Evolutionary conservation across 2,113 vertebrate species (phyloP).

Genomic region (Lophius piscatorius): DNA sequence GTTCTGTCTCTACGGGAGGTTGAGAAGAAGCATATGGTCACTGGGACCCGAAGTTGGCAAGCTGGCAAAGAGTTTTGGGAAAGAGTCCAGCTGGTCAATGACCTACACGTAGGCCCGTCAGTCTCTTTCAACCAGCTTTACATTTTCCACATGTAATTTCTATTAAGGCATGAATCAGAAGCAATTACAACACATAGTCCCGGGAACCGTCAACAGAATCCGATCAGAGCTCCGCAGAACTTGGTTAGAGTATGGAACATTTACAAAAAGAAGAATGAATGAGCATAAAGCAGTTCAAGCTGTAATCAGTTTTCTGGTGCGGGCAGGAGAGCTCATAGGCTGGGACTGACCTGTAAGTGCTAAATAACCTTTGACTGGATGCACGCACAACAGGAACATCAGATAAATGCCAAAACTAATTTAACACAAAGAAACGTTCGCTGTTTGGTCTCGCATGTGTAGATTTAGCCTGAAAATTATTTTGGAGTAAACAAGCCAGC

Average conservation of each 20-base stretch:
- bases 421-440: background rate
- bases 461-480: background rate
- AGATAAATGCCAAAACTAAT: background rate
- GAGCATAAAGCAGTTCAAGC: background rate
- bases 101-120: background rate
- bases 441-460: background rate
- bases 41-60: background rate
- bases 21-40: background rate
- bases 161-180: background rate
- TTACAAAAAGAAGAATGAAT: background rate
- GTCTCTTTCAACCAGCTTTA: background rate
- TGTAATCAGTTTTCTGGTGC: too few species aligned
- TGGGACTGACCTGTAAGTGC: background rate
- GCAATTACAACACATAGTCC: background rate
- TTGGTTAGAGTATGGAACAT: background rate
- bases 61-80: background rate
- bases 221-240: background rate
- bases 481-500: background rate
- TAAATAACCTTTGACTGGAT: background rate
- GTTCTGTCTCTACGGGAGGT: too few species aligned
- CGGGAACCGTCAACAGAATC: background rate
- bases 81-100: constrained; percentile 9
- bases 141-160: background rate
- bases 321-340: too few species aligned
- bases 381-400: background rate